Percentiles rank a stretch among this genome's conserved stretches.
Conservation (phyloP, 1,140 invertebrate genomes). For the Sycobia sp. region DNA sequence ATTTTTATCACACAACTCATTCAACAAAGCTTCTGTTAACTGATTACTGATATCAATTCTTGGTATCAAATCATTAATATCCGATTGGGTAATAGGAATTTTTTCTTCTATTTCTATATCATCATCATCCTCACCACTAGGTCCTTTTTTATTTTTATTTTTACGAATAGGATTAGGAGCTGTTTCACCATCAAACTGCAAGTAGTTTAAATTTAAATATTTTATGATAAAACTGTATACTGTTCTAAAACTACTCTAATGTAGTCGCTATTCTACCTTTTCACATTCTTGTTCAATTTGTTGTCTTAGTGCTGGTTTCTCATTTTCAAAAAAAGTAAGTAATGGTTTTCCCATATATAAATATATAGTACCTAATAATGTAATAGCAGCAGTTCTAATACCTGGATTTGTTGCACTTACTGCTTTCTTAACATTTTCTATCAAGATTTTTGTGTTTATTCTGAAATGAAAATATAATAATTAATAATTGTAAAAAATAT, state of each 20-base stretch:
- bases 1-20: constrained; percentile 88
- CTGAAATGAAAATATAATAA: constrained; percentile 56
- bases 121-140: constrained; percentile 61
- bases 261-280: constrained; percentile 63
- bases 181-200: constrained; percentile 67
- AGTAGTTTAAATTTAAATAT: background rate
- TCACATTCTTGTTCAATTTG: constrained; percentile 88
- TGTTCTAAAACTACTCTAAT: background rate
- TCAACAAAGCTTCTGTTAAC: constrained; percentile 80
- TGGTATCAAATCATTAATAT: constrained; percentile 72
- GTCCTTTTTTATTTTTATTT: constrained; percentile 46
- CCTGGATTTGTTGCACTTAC: constrained; percentile 82
- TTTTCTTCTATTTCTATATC: constrained; percentile 64
- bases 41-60: constrained; percentile 84
- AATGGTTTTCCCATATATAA: constrained; percentile 81
- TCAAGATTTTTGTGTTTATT: constrained; percentile 77
- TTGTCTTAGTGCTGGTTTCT: constrained; percentile 83
- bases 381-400: constrained; percentile 77
- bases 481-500: constrained; percentile 4
- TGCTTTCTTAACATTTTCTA: constrained; percentile 83
- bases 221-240: background rate
- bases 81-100: constrained; percentile 57
- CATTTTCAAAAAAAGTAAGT: constrained; percentile 81
- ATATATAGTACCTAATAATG: constrained; percentile 73
- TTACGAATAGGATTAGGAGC: constrained; percentile 76